These are phyloP conservation scores for Mallotus villosus DNA, from an alignment of 2,797 vertebrate genomes.

Conservation along the genomic window DNA sequence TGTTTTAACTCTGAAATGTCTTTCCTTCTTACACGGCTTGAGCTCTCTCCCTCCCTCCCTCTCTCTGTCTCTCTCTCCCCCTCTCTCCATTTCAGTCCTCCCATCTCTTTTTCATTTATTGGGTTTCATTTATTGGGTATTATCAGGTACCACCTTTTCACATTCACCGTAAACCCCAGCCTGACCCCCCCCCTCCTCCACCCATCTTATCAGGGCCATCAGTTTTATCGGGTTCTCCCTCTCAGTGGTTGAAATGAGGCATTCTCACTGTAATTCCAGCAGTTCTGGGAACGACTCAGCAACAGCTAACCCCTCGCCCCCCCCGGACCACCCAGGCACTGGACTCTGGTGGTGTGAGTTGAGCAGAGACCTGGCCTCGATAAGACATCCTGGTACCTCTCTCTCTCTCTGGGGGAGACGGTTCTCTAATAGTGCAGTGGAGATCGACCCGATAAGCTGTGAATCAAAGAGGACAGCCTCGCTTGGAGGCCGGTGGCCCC, in stretches of 20 bases:
- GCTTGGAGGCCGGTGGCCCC: background rate
- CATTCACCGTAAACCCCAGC: background rate
- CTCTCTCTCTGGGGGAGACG: constrained; percentile 44
- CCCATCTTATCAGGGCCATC: constrained; percentile 52
- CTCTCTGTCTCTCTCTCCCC: constrained; percentile 1
- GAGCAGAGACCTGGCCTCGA: constrained; percentile 59
- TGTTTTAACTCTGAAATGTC: too few relatives aligned
- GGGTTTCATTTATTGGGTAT: too few relatives aligned
- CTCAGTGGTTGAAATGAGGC: constrained; percentile 66
- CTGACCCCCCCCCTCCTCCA: too few relatives aligned
- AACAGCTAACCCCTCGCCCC: constrained; percentile 44
- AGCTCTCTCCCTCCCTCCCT: constrained; percentile 5
- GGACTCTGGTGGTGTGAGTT: constrained; percentile 41
- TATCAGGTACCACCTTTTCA: background rate
- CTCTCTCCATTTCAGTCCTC: background rate
- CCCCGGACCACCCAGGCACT: constrained; percentile 73
- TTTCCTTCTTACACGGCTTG: background rate
- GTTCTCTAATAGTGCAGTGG: constrained; percentile 55
- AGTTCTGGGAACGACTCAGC: constrained; percentile 69
- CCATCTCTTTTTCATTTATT: background rate
- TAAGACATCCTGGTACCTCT: constrained; percentile 56
- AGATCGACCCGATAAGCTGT: constrained; percentile 49
- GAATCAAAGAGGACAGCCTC: constrained; percentile 49
- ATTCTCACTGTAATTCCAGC: constrained; percentile 61
- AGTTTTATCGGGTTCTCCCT: constrained; percentile 52